Base-by-base conservation (phyloP, 2,797 vertebrate species). In the Darevskia mixta region DNA sequence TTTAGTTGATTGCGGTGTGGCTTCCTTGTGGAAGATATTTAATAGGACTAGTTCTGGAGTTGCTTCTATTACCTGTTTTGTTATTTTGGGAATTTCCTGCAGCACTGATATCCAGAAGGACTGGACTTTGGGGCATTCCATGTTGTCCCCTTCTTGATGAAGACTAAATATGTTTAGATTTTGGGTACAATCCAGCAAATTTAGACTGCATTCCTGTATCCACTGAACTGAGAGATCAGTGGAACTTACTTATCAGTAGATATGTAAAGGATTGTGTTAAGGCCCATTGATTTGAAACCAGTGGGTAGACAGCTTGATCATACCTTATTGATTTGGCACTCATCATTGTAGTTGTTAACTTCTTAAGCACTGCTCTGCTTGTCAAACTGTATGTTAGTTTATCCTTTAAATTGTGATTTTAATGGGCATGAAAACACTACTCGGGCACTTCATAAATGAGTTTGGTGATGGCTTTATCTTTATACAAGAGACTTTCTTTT, bases 341-440 rank as follows among this genome's bases (percentile, higher is more conserved):
- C n/a, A 0, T 43, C 0, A 8, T 41, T 1, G 1, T 8, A n/a
- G 45, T 29, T 5, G 32, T 79, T 35, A 3, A 27, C 64, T 89
- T 25, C 0, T 77, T 86, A 75, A 88, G 27, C 0, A 3, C 18
- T 8, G 32, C 2, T 83, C 55, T 8, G 27, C 32, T n/a, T 75
- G 41, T 66, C 69, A 38, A 80, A 80, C 75, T 41, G n/a, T n/a
- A 6, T 75, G 8, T 80, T 86, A 76, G 69, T 45, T 73, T 79
- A 73, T 35, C 61, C n/a, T 20, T 87, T 88, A 23, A 2, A 72
- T 86, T 64, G n/a, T 86, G n/a, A 6, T 67, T 77, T 87, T 88
- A 17, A 35, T 27, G 82, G 49, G 4, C 1, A 64, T 64, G 43
- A 2, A 43, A 73, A 55, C 58, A 49, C 25, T 2, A 3, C 38